Evolutionary conservation across 2,888 invertebrate genomes (phyloP).

Genomic region (Yponomeuta malinellus): DNA sequence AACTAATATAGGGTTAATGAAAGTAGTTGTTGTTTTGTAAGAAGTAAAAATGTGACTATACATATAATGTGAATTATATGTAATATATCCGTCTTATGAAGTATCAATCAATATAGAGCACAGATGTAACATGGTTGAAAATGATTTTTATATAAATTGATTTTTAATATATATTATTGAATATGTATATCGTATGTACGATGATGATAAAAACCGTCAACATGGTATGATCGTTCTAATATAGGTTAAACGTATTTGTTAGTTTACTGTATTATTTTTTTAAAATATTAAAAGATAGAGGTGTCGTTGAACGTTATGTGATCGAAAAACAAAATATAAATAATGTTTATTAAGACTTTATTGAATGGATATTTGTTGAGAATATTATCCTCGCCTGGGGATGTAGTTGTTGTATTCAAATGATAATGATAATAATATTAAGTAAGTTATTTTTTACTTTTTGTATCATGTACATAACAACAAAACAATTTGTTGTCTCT

Average conservation of each 20-base stretch:
- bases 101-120: constrained; percentile 48
- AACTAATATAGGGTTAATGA: constrained; percentile 59
- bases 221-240: constrained; percentile 42
- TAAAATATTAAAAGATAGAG: constrained; percentile 56
- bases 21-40: constrained; percentile 74
- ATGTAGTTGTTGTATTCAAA: constrained; percentile 75
- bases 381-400: constrained; percentile 68
- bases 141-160: constrained; percentile 71
- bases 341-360: constrained; percentile 73
- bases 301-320: constrained; percentile 76
- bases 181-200: constrained; percentile 56
- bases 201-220: constrained; percentile 40
- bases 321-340: constrained; percentile 58
- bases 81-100: constrained; percentile 74
- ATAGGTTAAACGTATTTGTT: constrained; percentile 54
- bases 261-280: constrained; percentile 50
- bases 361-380: constrained; percentile 71
- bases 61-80: constrained; percentile 69
- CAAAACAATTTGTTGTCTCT: constrained; percentile 67
- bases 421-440: constrained; percentile 73
- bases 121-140: constrained; percentile 63
- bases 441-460: constrained; percentile 77
- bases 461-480: constrained; percentile 71
- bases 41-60: constrained; percentile 59
- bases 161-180: constrained; percentile 63